Base-by-base conservation (phyloP, 2,797 vertebrate species). In the Pogonophryne albipinna region DNA sequence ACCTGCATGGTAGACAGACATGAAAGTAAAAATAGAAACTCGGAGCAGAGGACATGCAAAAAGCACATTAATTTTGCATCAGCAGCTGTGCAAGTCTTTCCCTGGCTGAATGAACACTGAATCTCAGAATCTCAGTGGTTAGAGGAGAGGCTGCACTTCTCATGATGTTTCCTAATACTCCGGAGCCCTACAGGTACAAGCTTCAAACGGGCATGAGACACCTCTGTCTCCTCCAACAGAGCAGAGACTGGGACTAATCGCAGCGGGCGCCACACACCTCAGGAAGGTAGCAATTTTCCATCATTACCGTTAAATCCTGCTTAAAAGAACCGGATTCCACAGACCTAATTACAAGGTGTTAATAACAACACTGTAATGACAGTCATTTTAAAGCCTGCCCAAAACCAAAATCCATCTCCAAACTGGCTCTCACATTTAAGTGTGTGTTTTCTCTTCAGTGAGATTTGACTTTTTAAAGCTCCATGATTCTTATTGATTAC, bases 331-430 rank as follows among this genome's bases (percentile, higher is more conserved):
- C 95, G 95, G 96, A 97, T 98, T 98, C 96, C 96, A 96, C 92
- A 93, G 94, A 93, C 96, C 96, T 97, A 98, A 98, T 99, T 97
- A 97, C 97, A 98, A 98, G 97, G 97, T 98, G 97, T 99, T 98
- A 97, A 98, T 98, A 98, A 97, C 96, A 98, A 98, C 97, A 97
- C 97, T 97, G 96, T 98, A 98, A 98, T 98, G 94, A 96, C 95
- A 96, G 96, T 96, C 95, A 98, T 97, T 97, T 97, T 96, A 96
- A 95, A 95, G 95, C 94, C 96, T 95, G 94, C 95, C 95, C 94
- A 94, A 93, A 96, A 96, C 96, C 95, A 95, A 97, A 96, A 97
- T 96, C 96, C 89, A 83, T 96, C 90, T 88, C 90, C 93, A 92
- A 76, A 96, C 94, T 95, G 91, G 93, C 95, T 96, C 94, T 94